These are phyloP conservation scores for Danaus chrysippus DNA, from an alignment of 2,888 invertebrate genomes.

Conservation along the genomic window DNA sequence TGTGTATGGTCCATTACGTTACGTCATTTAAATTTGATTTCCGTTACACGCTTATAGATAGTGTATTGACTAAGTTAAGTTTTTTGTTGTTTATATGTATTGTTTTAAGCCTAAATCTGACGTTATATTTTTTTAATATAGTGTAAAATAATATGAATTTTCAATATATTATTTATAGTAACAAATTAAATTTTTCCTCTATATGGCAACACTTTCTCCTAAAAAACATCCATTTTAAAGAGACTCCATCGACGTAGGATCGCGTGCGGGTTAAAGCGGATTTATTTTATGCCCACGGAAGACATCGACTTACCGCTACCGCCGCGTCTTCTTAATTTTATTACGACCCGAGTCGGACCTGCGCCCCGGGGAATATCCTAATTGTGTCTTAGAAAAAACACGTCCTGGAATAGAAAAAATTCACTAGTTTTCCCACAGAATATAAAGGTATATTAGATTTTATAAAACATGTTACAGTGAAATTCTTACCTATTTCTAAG, in stretches of 20 bases:
- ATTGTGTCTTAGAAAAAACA: conserved; percentile 71
- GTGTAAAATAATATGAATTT: too few species aligned
- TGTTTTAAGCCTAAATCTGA: too few species aligned
- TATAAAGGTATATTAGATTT: background rate
- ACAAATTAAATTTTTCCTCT: background rate
- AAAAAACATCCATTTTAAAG: conserved; percentile 13
- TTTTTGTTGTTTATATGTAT: too few species aligned
- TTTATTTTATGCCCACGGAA: conserved; percentile 75
- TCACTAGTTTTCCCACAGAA: conserved; percentile 37
- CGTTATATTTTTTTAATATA: too few species aligned
- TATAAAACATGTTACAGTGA: too few species aligned
- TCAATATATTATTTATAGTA: too few species aligned
- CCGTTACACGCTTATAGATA: too few species aligned
- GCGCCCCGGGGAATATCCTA: conserved; percentile 66
- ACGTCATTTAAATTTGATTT: too few species aligned
- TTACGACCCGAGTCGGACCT: conserved; percentile 61
- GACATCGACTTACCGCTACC: conserved; percentile 70
- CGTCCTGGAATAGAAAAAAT: conserved; percentile 64
- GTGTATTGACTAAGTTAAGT: too few species aligned
- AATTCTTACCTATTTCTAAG: too few species aligned
- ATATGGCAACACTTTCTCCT: background rate
- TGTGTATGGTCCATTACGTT: too few species aligned
- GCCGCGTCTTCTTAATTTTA: conserved; percentile 76
- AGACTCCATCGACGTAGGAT: conserved; percentile 44
- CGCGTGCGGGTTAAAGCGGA: conserved; percentile 58